Conservation (phyloP, 2,888 invertebrate species). For the Ferdinandea cuprea region DNA sequence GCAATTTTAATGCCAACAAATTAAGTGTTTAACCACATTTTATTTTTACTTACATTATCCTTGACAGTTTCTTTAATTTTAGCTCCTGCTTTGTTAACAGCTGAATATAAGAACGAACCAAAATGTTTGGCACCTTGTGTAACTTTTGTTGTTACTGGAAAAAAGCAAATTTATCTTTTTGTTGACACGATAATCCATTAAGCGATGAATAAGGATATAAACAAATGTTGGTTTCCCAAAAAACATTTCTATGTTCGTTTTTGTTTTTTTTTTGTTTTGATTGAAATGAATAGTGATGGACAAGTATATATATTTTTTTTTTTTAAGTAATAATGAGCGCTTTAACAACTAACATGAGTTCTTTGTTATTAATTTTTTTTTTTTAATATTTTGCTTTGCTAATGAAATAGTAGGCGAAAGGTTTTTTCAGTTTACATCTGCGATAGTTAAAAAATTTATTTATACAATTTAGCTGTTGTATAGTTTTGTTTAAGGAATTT, state of each 20-base stretch:
- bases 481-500: no score
- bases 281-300: slow-evolving; percentile 12
- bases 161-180: slow-evolving; percentile 43
- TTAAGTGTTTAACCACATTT: slow-evolving; percentile 10
- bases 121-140: slow-evolving; percentile 94
- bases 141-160: slow-evolving; percentile 92
- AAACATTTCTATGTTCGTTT: slow-evolving; percentile 34
- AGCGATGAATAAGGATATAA: slow-evolving; percentile 11
- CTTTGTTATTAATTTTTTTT: background rate
- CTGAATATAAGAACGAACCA: slow-evolving; percentile 96
- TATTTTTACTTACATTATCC: slow-evolving; percentile 91
- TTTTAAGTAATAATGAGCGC: slow-evolving; percentile 46
- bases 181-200: slow-evolving; percentile 33
- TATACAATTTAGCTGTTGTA: no score
- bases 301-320: background rate
- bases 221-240: slow-evolving; percentile 39
- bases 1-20: slow-evolving; percentile 1
- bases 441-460: background rate
- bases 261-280: no score
- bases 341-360: slow-evolving; percentile 11
- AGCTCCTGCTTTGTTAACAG: slow-evolving; percentile 97
- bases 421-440: background rate
- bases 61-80: slow-evolving; percentile 98
- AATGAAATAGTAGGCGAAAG: background rate
- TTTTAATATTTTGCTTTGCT: background rate